Evolutionary conservation across 2,797 vertebrate species (phyloP).

Genomic region (Pampus argenteus): DNA sequence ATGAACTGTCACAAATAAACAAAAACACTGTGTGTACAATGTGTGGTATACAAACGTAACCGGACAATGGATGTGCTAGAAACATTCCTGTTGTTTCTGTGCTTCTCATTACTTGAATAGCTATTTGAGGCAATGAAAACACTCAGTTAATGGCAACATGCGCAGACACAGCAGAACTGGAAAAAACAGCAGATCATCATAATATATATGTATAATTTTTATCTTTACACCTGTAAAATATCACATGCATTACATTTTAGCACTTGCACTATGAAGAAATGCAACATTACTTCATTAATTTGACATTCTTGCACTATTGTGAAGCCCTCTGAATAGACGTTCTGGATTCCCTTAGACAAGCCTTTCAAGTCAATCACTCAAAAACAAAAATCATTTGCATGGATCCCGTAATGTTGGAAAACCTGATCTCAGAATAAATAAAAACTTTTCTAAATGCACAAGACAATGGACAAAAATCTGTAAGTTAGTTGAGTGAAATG

Average conservation of each 20-base stretch:
- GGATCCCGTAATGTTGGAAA: constrained; percentile 30
- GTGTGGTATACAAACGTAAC: constrained; percentile 3
- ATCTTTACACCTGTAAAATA: constrained; percentile 16
- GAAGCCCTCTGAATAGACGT: background rate
- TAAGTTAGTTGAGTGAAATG: constrained; percentile 1
- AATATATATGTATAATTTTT: too few species aligned
- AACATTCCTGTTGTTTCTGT: background rate
- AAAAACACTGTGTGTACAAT: too few species aligned
- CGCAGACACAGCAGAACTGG: constrained; percentile 6
- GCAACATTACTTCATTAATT: constrained; percentile 14
- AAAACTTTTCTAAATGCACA: constrained; percentile 8
- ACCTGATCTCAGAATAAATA: constrained; percentile 14
- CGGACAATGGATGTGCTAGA: constrained; percentile 5
- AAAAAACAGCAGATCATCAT: constrained; percentile 7
- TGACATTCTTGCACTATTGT: background rate
- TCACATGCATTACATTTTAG: constrained; percentile 26
- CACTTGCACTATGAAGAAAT: constrained; percentile 32
- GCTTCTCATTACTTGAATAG: background rate
- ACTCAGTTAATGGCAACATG: constrained; percentile 30
- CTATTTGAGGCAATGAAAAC: constrained; percentile 15
- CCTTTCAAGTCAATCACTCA: background rate
- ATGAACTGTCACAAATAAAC: constrained; percentile 10
- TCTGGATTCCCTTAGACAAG: background rate
- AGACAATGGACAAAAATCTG: background rate
- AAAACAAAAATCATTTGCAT: background rate